Conservation (phyloP, 2,113 vertebrate genomes). For the Leptobrachium leishanense region DNA sequence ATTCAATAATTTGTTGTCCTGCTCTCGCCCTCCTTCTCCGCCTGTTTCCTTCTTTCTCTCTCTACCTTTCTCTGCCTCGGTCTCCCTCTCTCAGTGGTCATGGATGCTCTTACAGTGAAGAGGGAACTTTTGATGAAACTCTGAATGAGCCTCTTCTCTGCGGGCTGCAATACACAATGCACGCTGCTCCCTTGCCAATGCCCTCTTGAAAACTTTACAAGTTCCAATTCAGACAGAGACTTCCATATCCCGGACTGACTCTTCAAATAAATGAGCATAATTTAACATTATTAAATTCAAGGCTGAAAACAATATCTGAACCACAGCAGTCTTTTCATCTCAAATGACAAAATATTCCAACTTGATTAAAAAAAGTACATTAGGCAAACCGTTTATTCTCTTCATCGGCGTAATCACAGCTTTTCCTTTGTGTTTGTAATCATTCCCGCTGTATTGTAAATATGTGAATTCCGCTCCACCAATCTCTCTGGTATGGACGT, state of each 20-base stretch:
- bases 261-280: conserved; percentile 45
- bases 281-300: conserved; percentile 42
- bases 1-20: too few species aligned
- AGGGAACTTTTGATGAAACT: not conserved
- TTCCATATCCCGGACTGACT: conserved; percentile 26
- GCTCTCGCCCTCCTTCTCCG: too few species aligned
- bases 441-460: not conserved
- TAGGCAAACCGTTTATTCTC: not conserved
- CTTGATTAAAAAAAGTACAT: conserved; percentile 36
- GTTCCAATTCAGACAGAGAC: conserved; percentile 24
- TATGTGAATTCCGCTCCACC: not conserved
- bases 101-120: conserved; percentile 6
- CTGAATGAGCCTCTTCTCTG: not conserved
- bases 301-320: conserved; percentile 25
- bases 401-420: conserved; percentile 1
- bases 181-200: conserved; percentile 25
- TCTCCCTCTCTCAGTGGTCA: not conserved
- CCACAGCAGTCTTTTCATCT: conserved; percentile 28
- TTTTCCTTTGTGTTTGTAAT: not conserved
- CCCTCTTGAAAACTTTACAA: conserved; percentile 42
- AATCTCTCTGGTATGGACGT: not conserved
- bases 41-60: too few species aligned
- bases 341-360: conserved; percentile 13
- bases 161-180: conserved; percentile 1
- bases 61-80: too few species aligned